phyloP scores from a whole-genome alignment of 2,888 invertebrate genomes.

The Melinaea menophilus region DNA sequence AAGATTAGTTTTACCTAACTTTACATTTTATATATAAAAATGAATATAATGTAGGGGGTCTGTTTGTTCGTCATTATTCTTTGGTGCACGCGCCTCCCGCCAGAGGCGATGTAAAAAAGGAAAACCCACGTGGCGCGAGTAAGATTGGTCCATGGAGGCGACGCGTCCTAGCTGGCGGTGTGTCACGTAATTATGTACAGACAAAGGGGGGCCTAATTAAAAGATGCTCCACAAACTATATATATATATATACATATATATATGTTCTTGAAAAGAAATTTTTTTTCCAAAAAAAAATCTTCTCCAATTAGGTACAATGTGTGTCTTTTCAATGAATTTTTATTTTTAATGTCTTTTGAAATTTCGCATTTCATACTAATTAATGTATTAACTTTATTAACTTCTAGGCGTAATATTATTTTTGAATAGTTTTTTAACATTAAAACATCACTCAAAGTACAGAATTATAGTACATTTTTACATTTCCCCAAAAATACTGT shows the following conservation, averaged over 20 bases:
- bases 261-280: not conserved
- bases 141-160: slow-evolving; percentile 69
- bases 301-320: not conserved
- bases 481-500: slow-evolving; percentile 1
- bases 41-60: slow-evolving; percentile 22
- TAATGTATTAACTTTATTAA: too few species aligned
- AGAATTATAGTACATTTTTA: too few species aligned
- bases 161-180: slow-evolving; percentile 33
- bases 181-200: slow-evolving; percentile 35
- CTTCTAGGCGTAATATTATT: too few species aligned
- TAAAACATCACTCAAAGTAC: too few species aligned
- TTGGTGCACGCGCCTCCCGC: slow-evolving; percentile 45
- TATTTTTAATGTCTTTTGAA: too few species aligned
- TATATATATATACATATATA: not conserved
- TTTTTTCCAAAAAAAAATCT: not conserved
- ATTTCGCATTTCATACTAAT: too few species aligned
- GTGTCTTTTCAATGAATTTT: too few species aligned
- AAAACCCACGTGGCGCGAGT: slow-evolving; percentile 61
- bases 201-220: slow-evolving; percentile 27
- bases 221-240: slow-evolving; percentile 22
- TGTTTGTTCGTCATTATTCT: slow-evolving; percentile 36
- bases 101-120: slow-evolving; percentile 63
- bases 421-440: too few species aligned
- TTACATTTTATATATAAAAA: not conserved
- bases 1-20: too few species aligned